Conservation (phyloP, 2,113 vertebrate species). For the Actenoides hombroni region DNA sequence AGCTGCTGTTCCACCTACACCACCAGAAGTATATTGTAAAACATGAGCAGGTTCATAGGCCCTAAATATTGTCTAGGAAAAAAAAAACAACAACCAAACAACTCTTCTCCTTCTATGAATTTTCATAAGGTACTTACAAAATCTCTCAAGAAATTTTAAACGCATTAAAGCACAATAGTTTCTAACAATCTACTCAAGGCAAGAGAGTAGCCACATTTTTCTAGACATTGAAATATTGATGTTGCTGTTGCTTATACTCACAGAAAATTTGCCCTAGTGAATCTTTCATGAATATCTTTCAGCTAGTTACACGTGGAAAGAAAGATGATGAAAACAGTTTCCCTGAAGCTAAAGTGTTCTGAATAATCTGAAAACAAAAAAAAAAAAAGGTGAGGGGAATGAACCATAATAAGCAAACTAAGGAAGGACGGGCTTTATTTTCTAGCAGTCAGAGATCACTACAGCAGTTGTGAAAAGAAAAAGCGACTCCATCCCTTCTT, state of each 20-base stretch:
- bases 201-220: conserved; percentile 43
- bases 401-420: conserved; percentile 16
- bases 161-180: conserved; percentile 62
- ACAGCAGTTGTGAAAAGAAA: background rate
- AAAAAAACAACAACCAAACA: background rate
- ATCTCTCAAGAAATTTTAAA: conserved; percentile 31
- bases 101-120: background rate
- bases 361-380: conserved; percentile 14
- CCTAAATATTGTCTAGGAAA: background rate
- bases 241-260: conserved; percentile 74
- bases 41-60: background rate
- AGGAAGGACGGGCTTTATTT: background rate
- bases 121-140: conserved; percentile 28
- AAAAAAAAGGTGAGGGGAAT: fast-evolving
- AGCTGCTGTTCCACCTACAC: background rate
- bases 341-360: conserved; percentile 40
- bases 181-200: conserved; percentile 41
- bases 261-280: conserved; percentile 82
- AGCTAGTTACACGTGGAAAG: conserved; percentile 44
- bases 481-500: background rate
- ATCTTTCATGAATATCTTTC: conserved; percentile 84
- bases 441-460: background rate
- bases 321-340: conserved; percentile 50
- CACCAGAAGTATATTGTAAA: background rate
- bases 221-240: conserved; percentile 85